Conservation (phyloP, 30 jellyfish, hydroid and myxozoan genomes). For the Hydra vulgaris region DNA sequence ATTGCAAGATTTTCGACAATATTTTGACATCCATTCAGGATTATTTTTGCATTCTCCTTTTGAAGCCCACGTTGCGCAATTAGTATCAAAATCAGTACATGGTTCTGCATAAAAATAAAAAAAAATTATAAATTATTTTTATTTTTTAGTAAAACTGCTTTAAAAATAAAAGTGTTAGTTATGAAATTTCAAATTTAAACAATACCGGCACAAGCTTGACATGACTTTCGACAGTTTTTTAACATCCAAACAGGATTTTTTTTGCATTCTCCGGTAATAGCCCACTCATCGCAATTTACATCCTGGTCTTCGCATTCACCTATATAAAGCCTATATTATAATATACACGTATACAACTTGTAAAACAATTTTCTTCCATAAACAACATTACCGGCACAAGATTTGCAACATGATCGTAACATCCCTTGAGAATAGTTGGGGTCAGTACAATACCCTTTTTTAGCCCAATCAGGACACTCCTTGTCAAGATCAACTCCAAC, state of each 20-base stretch:
- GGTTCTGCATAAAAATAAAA: neutral
- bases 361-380: too few relatives aligned
- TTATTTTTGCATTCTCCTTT: neutral
- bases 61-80: neutral
- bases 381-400: neutral
- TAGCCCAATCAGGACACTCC: neutral
- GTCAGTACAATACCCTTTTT: constrained; percentile 4
- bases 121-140: too few relatives aligned
- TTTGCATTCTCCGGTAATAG: constrained; percentile 73
- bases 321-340: too few relatives aligned
- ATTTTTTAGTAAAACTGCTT: neutral
- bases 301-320: constrained; percentile 54
- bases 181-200: neutral
- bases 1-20: neutral
- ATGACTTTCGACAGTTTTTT: constrained; percentile 57
- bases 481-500: neutral
- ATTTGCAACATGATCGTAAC: neutral
- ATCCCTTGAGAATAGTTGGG: neutral
- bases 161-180: too few relatives aligned
- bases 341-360: neutral
- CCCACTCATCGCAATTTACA: constrained; percentile 70
- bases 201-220: constrained; percentile 25
- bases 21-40: neutral
- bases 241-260: constrained; percentile 87
- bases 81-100: neutral